phyloP scores from a whole-genome alignment of 1,140 invertebrate genomes.

The Hestina assimilis region DNA sequence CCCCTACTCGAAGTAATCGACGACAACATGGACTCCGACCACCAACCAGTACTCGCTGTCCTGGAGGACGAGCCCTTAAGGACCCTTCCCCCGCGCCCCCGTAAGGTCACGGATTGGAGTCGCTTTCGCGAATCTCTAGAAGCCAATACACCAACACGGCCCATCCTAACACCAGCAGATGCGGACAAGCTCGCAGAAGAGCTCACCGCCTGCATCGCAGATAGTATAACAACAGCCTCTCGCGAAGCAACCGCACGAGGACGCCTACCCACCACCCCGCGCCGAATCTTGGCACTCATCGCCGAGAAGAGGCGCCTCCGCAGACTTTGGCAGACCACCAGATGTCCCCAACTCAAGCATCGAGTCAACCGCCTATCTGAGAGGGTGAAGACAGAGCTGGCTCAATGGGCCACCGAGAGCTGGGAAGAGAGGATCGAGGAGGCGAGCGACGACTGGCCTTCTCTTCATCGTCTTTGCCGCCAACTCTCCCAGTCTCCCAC shows the following conservation, averaged over 20 bases:
- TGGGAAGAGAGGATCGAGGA: no score
- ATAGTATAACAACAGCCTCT: background rate
- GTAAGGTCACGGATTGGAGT: background rate
- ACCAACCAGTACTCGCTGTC: background rate
- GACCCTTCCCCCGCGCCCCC: background rate
- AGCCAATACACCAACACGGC: background rate
- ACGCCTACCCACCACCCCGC: background rate
- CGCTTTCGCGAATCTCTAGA: background rate
- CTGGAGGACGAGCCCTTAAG: background rate
- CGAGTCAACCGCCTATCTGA: background rate
- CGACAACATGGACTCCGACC: conserved; percentile 11
- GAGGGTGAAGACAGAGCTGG: no score
- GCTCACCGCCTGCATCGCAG: background rate
- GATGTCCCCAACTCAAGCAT: background rate
- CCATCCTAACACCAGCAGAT: background rate
- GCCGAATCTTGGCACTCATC: background rate
- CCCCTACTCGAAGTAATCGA: background rate
- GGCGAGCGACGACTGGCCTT: no score
- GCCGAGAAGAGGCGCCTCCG: background rate
- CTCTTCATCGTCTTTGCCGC: no score
- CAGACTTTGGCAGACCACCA: background rate
- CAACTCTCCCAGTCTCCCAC: no score
- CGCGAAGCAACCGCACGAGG: background rate
- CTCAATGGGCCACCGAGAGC: no score
- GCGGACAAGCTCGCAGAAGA: background rate